Evolutionary conservation across 2,888 invertebrate genomes (phyloP).

Genomic region (Cephus runcator): DNA sequence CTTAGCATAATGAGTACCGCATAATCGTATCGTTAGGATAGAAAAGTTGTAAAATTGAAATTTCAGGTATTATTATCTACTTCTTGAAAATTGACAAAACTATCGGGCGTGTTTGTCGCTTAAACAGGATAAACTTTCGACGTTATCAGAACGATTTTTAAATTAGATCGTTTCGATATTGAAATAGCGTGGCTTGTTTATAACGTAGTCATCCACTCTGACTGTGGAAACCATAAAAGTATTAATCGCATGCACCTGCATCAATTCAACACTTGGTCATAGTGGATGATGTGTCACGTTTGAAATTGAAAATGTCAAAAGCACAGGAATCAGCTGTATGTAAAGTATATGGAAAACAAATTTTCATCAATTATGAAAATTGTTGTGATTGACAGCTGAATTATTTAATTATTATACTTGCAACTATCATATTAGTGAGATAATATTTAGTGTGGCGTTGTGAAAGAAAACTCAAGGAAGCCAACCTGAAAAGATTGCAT

Average conservation of each 20-base stretch:
- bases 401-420: neutral
- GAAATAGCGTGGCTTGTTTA: neutral
- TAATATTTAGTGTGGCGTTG: neutral
- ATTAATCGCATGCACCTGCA: neutral
- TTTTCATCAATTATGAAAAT: neutral
- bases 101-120: neutral
- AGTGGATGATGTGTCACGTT: neutral
- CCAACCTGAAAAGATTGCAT: neutral
- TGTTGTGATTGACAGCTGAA: neutral
- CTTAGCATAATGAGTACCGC: constrained; percentile 28
- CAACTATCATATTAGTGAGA: neutral
- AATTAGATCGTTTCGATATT: neutral
- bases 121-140: no score
- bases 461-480: neutral
- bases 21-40: constrained; percentile 25
- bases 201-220: neutral
- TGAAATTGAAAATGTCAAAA: neutral
- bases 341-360: neutral
- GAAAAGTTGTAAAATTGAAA: constrained; percentile 4
- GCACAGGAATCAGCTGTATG: neutral
- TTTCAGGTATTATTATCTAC: constrained; percentile 7
- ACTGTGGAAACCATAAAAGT: neutral
- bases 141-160: no score
- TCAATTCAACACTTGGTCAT: neutral
- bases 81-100: neutral